Evolutionary conservation across 2,113 vertebrate species (phyloP).

Genomic region (Alligator sinensis): DNA sequence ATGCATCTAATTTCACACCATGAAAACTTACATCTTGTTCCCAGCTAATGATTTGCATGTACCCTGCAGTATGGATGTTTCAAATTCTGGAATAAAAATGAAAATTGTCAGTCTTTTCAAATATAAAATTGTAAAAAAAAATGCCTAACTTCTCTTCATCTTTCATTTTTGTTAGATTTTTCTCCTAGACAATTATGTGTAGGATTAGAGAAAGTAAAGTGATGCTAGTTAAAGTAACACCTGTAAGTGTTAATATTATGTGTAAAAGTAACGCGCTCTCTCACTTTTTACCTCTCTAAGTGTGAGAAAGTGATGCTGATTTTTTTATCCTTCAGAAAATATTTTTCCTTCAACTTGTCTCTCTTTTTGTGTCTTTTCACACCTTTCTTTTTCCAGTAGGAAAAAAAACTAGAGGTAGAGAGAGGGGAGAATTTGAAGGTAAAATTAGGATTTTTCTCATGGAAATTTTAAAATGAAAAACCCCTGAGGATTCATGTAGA

Average conservation of each 20-base stretch:
- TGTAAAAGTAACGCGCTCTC: not conserved
- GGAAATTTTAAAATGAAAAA: not conserved
- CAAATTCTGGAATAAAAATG: not conserved
- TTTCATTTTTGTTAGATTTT: rapidly evolving
- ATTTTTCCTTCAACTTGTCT: rapidly evolving
- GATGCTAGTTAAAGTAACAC: not conserved
- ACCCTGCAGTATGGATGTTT: no score
- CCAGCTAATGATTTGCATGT: not conserved
- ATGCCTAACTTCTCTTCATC: not conserved
- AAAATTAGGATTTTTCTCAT: not conserved
- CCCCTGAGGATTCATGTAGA: not conserved
- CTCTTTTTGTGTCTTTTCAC: rapidly evolving
- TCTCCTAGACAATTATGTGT: not conserved
- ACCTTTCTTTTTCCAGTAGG: not conserved
- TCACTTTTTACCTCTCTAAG: not conserved
- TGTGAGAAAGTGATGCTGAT: not conserved
- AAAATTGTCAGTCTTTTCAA: not conserved
- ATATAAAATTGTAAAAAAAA: not conserved
- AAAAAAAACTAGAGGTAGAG: not conserved
- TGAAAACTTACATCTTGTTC: not conserved
- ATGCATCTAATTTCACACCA: not conserved
- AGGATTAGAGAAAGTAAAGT: not conserved
- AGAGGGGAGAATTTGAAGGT: not conserved
- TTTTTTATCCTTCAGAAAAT: not conserved
- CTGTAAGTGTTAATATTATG: not conserved